Conservation (phyloP, 2,113 vertebrate species). For the Prionailurus bengalensis region DNA sequence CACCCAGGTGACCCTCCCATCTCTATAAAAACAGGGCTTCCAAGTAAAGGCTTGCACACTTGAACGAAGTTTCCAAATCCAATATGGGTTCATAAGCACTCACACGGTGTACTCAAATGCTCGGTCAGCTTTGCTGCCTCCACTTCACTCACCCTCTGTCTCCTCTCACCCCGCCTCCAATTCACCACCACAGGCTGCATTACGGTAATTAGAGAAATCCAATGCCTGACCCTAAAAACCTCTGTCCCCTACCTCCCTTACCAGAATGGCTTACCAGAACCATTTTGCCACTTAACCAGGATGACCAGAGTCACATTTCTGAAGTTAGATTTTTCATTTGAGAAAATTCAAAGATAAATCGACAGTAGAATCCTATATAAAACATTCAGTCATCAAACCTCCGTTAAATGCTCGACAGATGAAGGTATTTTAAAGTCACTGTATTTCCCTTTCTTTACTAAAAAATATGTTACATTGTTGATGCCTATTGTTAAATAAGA, state of each 20-base stretch:
- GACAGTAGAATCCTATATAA: background rate
- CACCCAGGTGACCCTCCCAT: background rate
- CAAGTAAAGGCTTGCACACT: background rate
- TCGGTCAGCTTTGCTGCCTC: too few species aligned
- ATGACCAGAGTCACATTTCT: background rate
- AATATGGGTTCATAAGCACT: background rate
- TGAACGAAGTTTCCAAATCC: background rate
- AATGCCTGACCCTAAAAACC: background rate
- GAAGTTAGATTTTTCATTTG: background rate
- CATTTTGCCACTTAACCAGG: background rate
- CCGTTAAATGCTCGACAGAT: background rate
- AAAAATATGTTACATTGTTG: background rate
- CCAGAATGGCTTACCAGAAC: background rate
- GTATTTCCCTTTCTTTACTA: background rate
- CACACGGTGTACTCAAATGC: accelerated
- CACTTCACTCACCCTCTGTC: background rate
- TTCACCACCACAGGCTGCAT: background rate
- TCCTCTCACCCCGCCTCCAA: background rate
- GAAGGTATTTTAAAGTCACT: background rate
- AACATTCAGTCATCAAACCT: background rate
- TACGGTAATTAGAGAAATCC: background rate
- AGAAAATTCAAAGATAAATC: constrained; percentile 36
- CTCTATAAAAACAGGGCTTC: background rate
- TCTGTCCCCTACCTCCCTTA: background rate
- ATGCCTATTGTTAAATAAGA: background rate